Conservation (phyloP, 92 coral and sea anemone species). For the Hydrozoanthus gracilis region DNA sequence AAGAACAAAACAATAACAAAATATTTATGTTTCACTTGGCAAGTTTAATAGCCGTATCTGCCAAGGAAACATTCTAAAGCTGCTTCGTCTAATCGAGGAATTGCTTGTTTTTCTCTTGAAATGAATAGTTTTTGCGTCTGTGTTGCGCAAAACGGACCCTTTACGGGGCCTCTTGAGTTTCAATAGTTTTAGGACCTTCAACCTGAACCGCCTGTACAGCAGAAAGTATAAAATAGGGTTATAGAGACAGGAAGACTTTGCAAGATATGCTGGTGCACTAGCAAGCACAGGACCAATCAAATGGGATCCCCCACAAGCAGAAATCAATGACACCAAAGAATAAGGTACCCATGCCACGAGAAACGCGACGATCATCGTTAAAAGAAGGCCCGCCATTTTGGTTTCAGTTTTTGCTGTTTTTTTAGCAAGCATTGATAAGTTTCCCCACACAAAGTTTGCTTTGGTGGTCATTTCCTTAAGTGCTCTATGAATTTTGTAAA, state of each 20-base stretch:
- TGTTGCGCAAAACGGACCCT: not conserved
- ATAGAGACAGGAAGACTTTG: conserved; percentile 54
- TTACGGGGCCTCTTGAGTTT: not conserved
- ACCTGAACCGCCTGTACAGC: conserved; percentile 65
- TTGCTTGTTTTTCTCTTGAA: not conserved
- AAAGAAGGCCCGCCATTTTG: conserved; percentile 55
- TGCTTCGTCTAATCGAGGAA: not conserved
- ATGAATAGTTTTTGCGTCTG: not conserved
- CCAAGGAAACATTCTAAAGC: not conserved
- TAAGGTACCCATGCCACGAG: conserved; percentile 86
- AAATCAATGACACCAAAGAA: conserved; percentile 15
- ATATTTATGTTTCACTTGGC: not conserved
- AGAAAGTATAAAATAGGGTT: conserved; percentile 84
- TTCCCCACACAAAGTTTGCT: conserved; percentile 69
- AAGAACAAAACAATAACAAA: too few relatives aligned
- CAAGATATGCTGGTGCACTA: conserved; percentile 11
- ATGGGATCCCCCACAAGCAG: conserved; percentile 51
- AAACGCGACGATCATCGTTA: conserved; percentile 64
- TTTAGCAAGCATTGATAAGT: conserved; percentile 48
- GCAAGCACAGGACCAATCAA: conserved; percentile 17
- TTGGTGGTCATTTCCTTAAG: conserved; percentile 56
- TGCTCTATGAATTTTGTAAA: conserved; percentile 44
- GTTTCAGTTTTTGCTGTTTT: conserved; percentile 56
- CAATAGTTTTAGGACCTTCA: conserved; percentile 3
- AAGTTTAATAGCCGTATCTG: not conserved